Evolutionary conservation across 2,888 invertebrate genomes (phyloP).

Genomic region (Clivina fossor): DNA sequence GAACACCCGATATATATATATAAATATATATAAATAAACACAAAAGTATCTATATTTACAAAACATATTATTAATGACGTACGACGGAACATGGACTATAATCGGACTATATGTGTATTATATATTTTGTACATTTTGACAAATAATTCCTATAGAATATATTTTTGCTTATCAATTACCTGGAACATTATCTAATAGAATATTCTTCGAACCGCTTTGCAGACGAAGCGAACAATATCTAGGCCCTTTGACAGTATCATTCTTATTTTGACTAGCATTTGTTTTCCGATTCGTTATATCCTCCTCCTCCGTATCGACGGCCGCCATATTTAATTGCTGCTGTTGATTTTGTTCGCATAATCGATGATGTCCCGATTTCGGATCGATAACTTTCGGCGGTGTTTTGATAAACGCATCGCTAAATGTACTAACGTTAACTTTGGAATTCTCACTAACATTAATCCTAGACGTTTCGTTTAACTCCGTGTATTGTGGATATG

Average conservation of each 20-base stretch:
- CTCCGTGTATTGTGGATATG: conserved; percentile 21
- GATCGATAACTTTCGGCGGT: conserved; percentile 51
- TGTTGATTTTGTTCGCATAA: conserved; percentile 56
- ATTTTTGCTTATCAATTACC: no score
- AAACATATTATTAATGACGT: no score
- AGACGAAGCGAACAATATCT: conserved; percentile 75
- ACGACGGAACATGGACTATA: no score
- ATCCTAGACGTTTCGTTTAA: conserved; percentile 15
- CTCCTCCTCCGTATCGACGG: neutral
- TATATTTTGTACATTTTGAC: no score
- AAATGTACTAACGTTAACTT: conserved; percentile 12
- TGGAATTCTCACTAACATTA: conserved; percentile 26
- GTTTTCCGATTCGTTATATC: neutral
- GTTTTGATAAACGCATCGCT: conserved; percentile 21
- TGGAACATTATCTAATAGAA: conserved; percentile 76
- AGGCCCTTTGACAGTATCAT: conserved; percentile 57
- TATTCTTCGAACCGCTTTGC: conserved; percentile 78
- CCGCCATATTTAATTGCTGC: neutral
- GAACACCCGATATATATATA: no score
- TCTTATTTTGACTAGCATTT: neutral
- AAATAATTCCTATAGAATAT: no score
- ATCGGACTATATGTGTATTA: no score
- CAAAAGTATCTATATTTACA: no score
- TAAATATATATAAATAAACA: no score
- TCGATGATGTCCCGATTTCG: conserved; percentile 61